Base-by-base conservation (phyloP, 2,113 vertebrate species). In the Xiphophorus hellerii region DNA sequence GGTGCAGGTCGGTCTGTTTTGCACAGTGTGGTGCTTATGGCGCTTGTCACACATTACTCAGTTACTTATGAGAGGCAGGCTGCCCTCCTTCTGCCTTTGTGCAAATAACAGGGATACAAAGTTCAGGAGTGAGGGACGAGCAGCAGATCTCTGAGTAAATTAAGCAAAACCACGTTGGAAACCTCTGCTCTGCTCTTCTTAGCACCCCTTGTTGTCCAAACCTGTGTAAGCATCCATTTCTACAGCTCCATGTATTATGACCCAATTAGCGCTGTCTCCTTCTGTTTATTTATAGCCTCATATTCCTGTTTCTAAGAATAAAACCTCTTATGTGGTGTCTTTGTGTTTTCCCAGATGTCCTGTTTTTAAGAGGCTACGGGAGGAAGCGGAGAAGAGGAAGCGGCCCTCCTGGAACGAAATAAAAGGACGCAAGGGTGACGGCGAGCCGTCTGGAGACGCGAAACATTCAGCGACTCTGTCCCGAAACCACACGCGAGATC, bases 351-450 rank as follows among this genome's bases (percentile, higher is more conserved):
- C 64, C 69, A 98, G 97, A 93, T 97, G 96, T 83, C 94, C 94
- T 81, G 96, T 94, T 66, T 96, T 97, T 85, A 95, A 88, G 89
- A 95, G 95, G 75, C 93, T 96, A 74, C 93, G 88, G 84, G 95
- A 94, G 65, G 96, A 96, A 60, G 92, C 94, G 0, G 96, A 97
- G 77, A 84, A 73, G 81, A 96, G 92, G 85, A 96, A 93, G 90
- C 93, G 89, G 82, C 89, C 94, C 15, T 77, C 89, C 35, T 94
- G 93, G 92, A 95, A 93, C 75, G 94, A 95, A 89, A 82, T 94
- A 64, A 96, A 94, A 81, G 94, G 95, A 42, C 89, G 88, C 48
- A 88, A 92, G 70, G n/a, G 81, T 48, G 95, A 87, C 11, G 90
- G 80, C 78, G 96, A 97, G 80, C 61, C 77, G 1, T 76, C 87